Conservation (phyloP, 2,113 vertebrate genomes). For the Rafetus swinhoei region DNA sequence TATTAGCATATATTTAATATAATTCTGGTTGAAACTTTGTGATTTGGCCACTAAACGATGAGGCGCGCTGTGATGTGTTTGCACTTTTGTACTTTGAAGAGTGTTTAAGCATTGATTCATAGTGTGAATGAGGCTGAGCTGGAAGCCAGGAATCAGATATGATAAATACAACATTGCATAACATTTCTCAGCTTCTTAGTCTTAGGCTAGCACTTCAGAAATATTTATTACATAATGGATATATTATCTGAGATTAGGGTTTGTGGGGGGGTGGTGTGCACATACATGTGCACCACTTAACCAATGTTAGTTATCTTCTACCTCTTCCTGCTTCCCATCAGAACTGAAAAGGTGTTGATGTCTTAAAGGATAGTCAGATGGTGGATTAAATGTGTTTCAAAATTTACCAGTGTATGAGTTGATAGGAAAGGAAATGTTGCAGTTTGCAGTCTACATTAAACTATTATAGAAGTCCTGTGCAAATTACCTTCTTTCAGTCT, state of each 20-base stretch:
- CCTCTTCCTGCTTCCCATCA: not conserved
- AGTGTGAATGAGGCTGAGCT: constrained; percentile 1
- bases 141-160: constrained; percentile 25
- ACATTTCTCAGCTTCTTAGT: not conserved
- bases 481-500: not conserved
- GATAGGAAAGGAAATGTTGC: not conserved
- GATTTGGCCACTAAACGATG: not conserved
- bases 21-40: not conserved
- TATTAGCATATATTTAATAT: constrained; percentile 19
- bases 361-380: not conserved
- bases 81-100: not conserved
- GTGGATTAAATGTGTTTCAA: not conserved
- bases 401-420: not conserved
- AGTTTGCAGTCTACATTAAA: not conserved
- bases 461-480: not conserved
- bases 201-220: not conserved
- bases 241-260: not conserved
- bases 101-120: not conserved
- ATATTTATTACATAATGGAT: not conserved
- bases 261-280: no score
- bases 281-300: not conserved
- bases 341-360: not conserved
- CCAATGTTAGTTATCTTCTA: not conserved
- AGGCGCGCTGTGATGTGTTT: not conserved
- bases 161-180: not conserved